Percentiles rank a stretch among this genome's conserved stretches.
These are phyloP conservation scores for Rhizoglyphus robini DNA, from an alignment of 1,140 invertebrate genomes.

Conservation along the genomic window DNA sequence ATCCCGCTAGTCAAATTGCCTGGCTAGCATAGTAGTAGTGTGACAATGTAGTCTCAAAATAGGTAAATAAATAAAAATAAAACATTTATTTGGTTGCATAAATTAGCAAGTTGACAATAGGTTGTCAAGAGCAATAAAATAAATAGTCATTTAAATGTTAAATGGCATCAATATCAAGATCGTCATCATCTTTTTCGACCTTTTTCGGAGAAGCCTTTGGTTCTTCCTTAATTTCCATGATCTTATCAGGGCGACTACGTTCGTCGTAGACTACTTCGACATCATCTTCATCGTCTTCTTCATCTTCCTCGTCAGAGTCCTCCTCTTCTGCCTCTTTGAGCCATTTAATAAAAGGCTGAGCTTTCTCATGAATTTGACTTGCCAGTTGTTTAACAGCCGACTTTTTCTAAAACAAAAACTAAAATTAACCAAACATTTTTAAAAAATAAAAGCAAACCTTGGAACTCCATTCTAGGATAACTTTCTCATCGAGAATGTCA, in stretches of 20 bases:
- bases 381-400: slow-evolving; percentile 80
- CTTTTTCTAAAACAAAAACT: slow-evolving; percentile 52
- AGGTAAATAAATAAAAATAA: no score
- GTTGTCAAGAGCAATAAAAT: no score
- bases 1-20: no score
- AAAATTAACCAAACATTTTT: background rate
- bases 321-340: slow-evolving; percentile 92
- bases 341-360: slow-evolving; percentile 89
- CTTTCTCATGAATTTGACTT: slow-evolving; percentile 79
- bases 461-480: slow-evolving; percentile 80
- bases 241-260: slow-evolving; percentile 19
- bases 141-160: no score
- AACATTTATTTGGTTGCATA: no score
- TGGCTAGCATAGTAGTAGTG: no score
- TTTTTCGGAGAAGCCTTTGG: slow-evolving; percentile 35
- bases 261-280: slow-evolving; percentile 36
- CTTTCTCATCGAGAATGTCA: slow-evolving; percentile 88
- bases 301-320: slow-evolving; percentile 52
- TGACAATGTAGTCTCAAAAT: no score
- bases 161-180: slow-evolving; percentile 80
- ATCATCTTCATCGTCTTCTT: slow-evolving; percentile 45
- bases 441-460: slow-evolving; percentile 47
- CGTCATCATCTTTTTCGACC: slow-evolving; percentile 41
- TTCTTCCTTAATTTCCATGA: slow-evolving; percentile 15
- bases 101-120: no score